Percentiles rank a stretch among this genome's conserved stretches.
Evolutionary conservation across 2,113 vertebrate genomes (phyloP).

Genomic region (Cathartes aura): DNA sequence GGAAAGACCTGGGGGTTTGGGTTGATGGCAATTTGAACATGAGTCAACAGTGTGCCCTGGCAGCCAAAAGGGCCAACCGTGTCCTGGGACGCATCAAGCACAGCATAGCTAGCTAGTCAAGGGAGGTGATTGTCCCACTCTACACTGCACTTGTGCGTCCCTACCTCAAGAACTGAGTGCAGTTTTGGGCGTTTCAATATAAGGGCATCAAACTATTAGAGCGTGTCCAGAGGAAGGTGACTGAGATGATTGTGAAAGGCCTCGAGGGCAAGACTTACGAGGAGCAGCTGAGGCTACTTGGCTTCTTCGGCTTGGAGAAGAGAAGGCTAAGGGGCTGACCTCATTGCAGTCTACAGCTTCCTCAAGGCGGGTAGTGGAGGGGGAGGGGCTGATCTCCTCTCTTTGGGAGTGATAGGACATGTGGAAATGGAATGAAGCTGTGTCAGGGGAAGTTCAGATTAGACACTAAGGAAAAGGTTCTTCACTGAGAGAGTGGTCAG

Average conservation of each 20-base stretch:
- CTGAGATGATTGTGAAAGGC: neutral
- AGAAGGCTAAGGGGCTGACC: neutral
- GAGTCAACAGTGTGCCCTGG: neutral
- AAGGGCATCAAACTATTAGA: neutral
- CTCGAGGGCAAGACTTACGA: neutral
- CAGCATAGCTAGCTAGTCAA: accelerated
- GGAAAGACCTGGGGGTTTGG: neutral
- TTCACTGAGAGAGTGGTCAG: neutral
- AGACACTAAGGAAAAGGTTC: neutral
- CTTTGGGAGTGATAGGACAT: too few species aligned
- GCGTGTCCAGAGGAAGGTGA: neutral
- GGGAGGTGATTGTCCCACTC: too few species aligned
- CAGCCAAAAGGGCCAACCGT: neutral
- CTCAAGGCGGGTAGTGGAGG: neutral
- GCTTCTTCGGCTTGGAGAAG: neutral
- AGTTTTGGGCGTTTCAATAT: neutral
- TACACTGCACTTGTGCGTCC: too few species aligned
- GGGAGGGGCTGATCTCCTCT: neutral
- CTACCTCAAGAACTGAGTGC: neutral
- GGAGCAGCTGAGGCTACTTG: neutral
- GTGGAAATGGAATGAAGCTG: too few species aligned
- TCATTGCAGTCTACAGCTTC: neutral
- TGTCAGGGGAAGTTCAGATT: neutral
- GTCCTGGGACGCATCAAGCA: neutral
- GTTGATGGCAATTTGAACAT: neutral